A percentile compares a stretch with the other conserved stretches of the same genome.
Evolutionary conservation across 2,888 invertebrate genomes (phyloP).

Genomic region (Troilus luridus): DNA sequence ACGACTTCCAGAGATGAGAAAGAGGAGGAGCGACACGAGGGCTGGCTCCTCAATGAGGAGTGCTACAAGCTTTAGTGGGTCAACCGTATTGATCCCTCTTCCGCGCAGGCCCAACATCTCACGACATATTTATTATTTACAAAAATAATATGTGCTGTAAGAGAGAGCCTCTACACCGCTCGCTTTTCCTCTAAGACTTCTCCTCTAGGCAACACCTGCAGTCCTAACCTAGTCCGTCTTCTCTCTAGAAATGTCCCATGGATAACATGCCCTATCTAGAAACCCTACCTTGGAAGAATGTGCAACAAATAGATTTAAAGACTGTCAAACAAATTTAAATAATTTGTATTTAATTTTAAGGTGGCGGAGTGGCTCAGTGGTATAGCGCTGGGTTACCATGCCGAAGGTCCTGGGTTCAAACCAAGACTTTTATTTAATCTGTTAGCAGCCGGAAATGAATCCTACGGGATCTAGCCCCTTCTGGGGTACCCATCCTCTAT

Average conservation of each 20-base stretch:
- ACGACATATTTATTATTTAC: constrained; percentile 58
- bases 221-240: background rate
- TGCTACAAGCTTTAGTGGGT: constrained; percentile 53
- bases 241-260: background rate
- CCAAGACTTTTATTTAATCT: too few relatives aligned
- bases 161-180: background rate
- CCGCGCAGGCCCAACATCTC: constrained; percentile 43
- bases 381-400: too few relatives aligned
- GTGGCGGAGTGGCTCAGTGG: too few relatives aligned
- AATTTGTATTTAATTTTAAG: background rate
- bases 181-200: background rate
- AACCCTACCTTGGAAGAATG: background rate
- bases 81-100: constrained; percentile 51
- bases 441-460: too few relatives aligned
- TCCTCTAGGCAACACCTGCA: background rate
- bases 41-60: constrained; percentile 15
- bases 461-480: too few relatives aligned
- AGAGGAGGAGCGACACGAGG: background rate
- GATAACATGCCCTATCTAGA: background rate
- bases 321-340: background rate
- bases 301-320: background rate
- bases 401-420: too few relatives aligned
- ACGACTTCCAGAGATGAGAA: background rate
- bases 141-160: constrained; percentile 56
- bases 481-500: too few relatives aligned